These are phyloP conservation scores for Etheostoma cragini DNA, from an alignment of 2,113 vertebrate genomes.

Conservation along the genomic window DNA sequence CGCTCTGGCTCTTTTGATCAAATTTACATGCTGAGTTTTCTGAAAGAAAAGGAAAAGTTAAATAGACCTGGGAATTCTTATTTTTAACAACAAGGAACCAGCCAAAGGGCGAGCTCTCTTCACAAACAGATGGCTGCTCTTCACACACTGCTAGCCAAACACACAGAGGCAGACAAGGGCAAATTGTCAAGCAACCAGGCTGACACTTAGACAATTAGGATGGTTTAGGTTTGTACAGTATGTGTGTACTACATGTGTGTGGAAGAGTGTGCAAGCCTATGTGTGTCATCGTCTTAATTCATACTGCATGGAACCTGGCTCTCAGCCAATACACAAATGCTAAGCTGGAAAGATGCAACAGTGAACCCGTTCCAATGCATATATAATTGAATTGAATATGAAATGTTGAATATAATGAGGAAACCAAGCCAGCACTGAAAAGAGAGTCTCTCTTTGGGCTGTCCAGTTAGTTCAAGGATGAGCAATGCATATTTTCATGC, in stretches of 20 bases:
- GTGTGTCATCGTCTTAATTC: conserved; percentile 10
- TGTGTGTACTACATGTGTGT: background rate
- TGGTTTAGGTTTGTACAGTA: background rate
- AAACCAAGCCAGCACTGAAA: conserved; percentile 9
- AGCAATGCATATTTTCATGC: conserved; percentile 18
- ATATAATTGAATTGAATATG: conserved; percentile 46
- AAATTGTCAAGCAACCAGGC: conserved; percentile 26
- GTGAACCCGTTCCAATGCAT: conserved; percentile 7
- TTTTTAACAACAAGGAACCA: conserved; percentile 32
- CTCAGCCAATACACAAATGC: background rate
- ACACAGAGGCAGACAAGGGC: conserved; percentile 28
- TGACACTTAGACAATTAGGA: conserved; percentile 1
- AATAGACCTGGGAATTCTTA: conserved; percentile 1
- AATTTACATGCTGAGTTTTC: conserved; percentile 14
- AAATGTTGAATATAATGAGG: conserved; percentile 61
- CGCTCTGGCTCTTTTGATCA: background rate
- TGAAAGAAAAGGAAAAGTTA: conserved; percentile 3
- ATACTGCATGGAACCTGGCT: conserved; percentile 11
- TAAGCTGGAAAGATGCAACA: background rate
- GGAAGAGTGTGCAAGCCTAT: background rate
- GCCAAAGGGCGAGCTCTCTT: conserved; percentile 44
- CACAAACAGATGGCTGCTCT: conserved; percentile 56
- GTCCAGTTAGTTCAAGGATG: conserved; percentile 18
- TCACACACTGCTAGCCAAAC: conserved; percentile 22
- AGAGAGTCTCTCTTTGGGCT: conserved; percentile 16